These are phyloP conservation scores for Tenthredo livida DNA, from an alignment of 2,888 invertebrate genomes.

Conservation along the genomic window DNA sequence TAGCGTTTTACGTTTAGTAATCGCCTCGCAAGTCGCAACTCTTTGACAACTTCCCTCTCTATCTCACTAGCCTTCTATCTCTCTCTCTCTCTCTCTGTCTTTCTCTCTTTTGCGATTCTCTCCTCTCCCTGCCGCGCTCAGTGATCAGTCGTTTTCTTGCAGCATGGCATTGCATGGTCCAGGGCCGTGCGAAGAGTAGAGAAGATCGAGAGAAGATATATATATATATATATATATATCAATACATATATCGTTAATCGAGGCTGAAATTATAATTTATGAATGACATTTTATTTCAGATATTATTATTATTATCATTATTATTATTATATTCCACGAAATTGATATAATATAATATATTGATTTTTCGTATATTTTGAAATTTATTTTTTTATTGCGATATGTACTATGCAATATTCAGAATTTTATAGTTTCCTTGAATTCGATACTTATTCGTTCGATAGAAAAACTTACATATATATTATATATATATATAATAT, in stretches of 20 bases:
- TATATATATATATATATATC: too few species aligned
- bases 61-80: neutral
- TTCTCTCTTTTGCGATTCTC: neutral
- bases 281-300: neutral
- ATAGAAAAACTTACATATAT: too few species aligned
- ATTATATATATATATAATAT: too few species aligned
- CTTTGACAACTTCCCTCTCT: constrained; percentile 2
- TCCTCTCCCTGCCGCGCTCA: neutral
- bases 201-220: neutral
- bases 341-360: neutral
- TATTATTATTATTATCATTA: too few species aligned
- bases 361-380: too few species aligned
- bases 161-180: neutral
- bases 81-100: neutral
- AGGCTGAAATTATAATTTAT: neutral
- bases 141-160: constrained; percentile 3
- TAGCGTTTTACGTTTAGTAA: constrained; percentile 22
- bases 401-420: too few species aligned
- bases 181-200: neutral
- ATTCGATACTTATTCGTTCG: too few species aligned
- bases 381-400: too few species aligned
- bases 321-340: neutral
- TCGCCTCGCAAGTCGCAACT: neutral
- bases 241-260: neutral
- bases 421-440: too few species aligned